A percentile compares a stretch with the other conserved stretches of the same genome.
Evolutionary conservation across 2,113 vertebrate species (phyloP).

Genomic region (Crotalus viridis): DNA sequence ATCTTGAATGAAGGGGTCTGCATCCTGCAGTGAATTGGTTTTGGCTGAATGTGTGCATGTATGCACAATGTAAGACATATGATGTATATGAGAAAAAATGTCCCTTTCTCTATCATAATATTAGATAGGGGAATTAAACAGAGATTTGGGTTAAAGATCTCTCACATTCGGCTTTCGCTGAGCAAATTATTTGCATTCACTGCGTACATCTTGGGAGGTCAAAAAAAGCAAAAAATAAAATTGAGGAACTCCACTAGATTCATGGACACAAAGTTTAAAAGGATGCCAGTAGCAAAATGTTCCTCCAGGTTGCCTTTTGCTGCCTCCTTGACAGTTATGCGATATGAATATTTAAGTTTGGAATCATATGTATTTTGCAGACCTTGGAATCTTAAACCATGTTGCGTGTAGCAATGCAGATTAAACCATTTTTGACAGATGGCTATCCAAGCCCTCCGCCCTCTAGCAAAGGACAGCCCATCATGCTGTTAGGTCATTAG

Average conservation of each 20-base stretch:
- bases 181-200: background rate
- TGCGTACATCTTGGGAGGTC: background rate
- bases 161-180: background rate
- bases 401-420: too few relatives aligned
- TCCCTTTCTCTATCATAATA: too few relatives aligned
- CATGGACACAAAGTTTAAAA: background rate
- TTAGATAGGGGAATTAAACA: too few relatives aligned
- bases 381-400: background rate
- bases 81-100: too few relatives aligned
- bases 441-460: background rate
- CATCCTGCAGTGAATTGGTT: too few relatives aligned
- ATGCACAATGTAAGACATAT: too few relatives aligned
- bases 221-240: background rate
- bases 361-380: too few relatives aligned
- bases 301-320: background rate
- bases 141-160: background rate
- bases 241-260: background rate
- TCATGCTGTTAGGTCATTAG: too few relatives aligned
- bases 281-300: background rate
- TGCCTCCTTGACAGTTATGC: background rate
- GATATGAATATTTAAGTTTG: background rate
- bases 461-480: background rate
- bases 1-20: too few relatives aligned
- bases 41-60: too few relatives aligned
- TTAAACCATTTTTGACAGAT: background rate